Evolutionary conservation across 2,113 vertebrate genomes (phyloP).

Genomic region (Lycaon pictus): DNA sequence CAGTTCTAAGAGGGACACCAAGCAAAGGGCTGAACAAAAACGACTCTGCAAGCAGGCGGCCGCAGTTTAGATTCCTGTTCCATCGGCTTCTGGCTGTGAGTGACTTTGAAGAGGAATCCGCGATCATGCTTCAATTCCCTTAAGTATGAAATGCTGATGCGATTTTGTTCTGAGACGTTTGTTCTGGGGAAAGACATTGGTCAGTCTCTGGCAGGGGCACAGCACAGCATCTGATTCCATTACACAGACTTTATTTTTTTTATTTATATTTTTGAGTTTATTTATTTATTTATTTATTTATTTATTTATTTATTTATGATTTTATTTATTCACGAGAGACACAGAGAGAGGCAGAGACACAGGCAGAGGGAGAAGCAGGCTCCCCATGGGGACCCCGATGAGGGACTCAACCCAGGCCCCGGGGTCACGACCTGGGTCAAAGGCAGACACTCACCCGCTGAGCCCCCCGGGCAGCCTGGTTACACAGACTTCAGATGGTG

Average conservation of each 20-base stretch:
- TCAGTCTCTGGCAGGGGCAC: not conserved
- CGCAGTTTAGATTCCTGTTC: not conserved
- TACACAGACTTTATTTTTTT: not conserved
- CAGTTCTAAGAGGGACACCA: not conserved
- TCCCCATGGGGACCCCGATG: too few relatives aligned
- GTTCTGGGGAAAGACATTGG: not conserved
- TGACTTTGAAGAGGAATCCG: not conserved
- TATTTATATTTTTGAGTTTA: too few relatives aligned
- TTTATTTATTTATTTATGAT: too few relatives aligned
- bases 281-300: too few relatives aligned
- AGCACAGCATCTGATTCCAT: not conserved
- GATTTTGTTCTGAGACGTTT: not conserved
- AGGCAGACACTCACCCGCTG: too few relatives aligned
- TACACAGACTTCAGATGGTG: not conserved
- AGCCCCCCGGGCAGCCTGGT: too few relatives aligned
- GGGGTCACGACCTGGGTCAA: too few relatives aligned
- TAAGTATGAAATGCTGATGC: not conserved
- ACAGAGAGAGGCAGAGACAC: too few relatives aligned
- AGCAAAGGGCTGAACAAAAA: too few relatives aligned
- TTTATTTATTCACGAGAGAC: too few relatives aligned
- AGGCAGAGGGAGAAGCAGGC: too few relatives aligned
- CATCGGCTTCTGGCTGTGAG: not conserved
- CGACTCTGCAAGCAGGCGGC: not conserved
- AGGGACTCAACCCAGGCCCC: too few relatives aligned
- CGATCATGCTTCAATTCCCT: not conserved